Evolutionary conservation across 2,888 invertebrate species (phyloP).

Genomic region (Cosmopolites sordidus): DNA sequence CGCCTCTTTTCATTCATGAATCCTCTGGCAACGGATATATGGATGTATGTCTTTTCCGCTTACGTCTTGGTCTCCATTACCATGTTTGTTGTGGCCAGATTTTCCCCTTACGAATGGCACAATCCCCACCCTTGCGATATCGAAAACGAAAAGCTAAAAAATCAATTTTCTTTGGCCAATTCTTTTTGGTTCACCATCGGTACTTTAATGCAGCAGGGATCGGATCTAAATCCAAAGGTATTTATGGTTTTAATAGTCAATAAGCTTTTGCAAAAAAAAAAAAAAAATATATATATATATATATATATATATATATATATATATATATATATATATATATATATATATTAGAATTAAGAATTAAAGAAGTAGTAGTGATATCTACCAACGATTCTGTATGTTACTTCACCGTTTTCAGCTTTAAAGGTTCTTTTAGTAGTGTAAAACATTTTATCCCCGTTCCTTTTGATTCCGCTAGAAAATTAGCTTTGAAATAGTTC

Average conservation of each 20-base stretch:
- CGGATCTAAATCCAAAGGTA: conserved; percentile 73
- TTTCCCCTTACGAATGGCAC: conserved; percentile 78
- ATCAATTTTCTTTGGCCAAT: conserved; percentile 78
- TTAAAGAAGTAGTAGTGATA: too few species aligned
- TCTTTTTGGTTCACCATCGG: conserved; percentile 87
- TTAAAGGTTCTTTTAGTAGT: too few species aligned
- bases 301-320: too few species aligned
- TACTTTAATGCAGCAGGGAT: conserved; percentile 84
- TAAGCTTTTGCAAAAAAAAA: too few species aligned
- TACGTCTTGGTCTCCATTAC: conserved; percentile 74
- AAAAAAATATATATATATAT: too few species aligned
- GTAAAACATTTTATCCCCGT: too few species aligned
- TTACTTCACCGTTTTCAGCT: too few species aligned
- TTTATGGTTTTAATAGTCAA: conserved; percentile 5
- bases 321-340: too few species aligned
- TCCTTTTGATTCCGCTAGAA: too few species aligned
- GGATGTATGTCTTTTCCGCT: conserved; percentile 77
- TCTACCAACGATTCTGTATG: too few species aligned
- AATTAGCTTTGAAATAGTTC: too few species aligned
- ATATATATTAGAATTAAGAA: too few species aligned
- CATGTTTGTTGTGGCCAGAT: conserved; percentile 74
- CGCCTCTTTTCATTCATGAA: conserved; percentile 82
- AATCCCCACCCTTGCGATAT: conserved; percentile 67
- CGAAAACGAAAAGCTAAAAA: conserved; percentile 61
- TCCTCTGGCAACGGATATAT: conserved; percentile 80